Percentiles rank a stretch among this genome's conserved stretches.
Evolutionary conservation across 2,888 invertebrate species (phyloP).

Genomic region (Cyaniris semiargus): DNA sequence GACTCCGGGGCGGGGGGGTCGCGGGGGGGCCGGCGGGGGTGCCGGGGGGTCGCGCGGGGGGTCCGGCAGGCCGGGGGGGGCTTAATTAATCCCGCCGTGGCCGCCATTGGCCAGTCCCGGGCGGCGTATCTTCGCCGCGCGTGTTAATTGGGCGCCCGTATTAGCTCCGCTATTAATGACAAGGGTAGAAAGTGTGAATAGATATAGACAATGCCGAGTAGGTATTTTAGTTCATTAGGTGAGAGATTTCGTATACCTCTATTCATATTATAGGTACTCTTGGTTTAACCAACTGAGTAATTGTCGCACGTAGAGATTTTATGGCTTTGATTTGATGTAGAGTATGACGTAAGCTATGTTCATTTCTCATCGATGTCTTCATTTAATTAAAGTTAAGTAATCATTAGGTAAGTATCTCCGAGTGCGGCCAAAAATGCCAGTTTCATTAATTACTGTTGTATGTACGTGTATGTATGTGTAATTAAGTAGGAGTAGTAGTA

Average conservation of each 20-base stretch:
- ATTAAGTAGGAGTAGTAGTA: background rate
- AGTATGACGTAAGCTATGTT: too few species aligned
- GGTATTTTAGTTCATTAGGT: constrained; percentile 36
- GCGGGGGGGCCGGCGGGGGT: constrained; percentile 46
- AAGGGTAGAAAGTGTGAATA: constrained; percentile 44
- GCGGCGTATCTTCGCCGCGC: constrained; percentile 72
- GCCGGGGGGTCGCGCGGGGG: constrained; percentile 49
- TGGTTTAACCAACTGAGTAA: too few species aligned
- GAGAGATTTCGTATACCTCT: background rate
- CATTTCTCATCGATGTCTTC: background rate
- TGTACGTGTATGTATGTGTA: too few species aligned
- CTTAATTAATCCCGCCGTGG: constrained; percentile 79
- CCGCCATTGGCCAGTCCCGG: constrained; percentile 77
- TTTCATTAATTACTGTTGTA: background rate
- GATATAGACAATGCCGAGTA: constrained; percentile 34
- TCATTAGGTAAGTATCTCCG: background rate
- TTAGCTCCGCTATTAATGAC: constrained; percentile 72
- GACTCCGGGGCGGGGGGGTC: constrained; percentile 64
- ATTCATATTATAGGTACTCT: too few species aligned
- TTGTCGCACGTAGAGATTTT: too few species aligned
- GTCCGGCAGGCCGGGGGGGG: constrained; percentile 70
- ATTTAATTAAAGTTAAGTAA: background rate
- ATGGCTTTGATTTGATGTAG: background rate
- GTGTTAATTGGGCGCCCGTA: constrained; percentile 79
- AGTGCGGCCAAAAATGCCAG: too few species aligned